Conservation (phyloP, 2,113 vertebrate genomes). For the Strix uralensis region DNA sequence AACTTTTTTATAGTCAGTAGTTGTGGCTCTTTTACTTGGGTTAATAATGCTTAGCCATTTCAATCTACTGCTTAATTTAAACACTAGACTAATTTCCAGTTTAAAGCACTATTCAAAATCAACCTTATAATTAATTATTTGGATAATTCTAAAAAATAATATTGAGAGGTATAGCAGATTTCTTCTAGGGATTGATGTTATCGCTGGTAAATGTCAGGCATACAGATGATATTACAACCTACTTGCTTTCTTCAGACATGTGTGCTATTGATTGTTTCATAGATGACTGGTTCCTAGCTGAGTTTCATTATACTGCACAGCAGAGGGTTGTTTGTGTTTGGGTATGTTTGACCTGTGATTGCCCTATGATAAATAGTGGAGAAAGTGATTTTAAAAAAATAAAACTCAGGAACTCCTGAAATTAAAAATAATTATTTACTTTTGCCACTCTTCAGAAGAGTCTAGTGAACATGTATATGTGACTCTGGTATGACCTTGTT, state of each 20-base stretch:
- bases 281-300: neutral
- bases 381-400: neutral
- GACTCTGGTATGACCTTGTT: neutral
- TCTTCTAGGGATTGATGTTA: neutral
- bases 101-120: constrained; percentile 15
- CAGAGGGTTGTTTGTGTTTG: neutral
- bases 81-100: constrained; percentile 1
- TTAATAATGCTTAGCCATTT: constrained; percentile 4
- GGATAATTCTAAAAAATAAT: neutral
- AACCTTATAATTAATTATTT: constrained; percentile 29
- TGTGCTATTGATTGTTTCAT: constrained; percentile 32
- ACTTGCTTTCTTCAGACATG: neutral
- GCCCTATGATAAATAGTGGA: neutral
- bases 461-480: no score
- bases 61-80: constrained; percentile 17
- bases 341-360: neutral
- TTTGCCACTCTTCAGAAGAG: neutral
- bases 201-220: neutral
- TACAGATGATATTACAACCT: neutral
- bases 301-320: constrained; percentile 3
- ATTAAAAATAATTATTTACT: neutral
- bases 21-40: neutral
- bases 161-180: neutral
- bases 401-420: neutral
- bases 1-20: neutral